Percentiles rank a stretch among this genome's conserved stretches.
These are phyloP conservation scores for Bergia sp. DNA, from an alignment of 92 coral and sea anemone species.

Conservation along the genomic window DNA sequence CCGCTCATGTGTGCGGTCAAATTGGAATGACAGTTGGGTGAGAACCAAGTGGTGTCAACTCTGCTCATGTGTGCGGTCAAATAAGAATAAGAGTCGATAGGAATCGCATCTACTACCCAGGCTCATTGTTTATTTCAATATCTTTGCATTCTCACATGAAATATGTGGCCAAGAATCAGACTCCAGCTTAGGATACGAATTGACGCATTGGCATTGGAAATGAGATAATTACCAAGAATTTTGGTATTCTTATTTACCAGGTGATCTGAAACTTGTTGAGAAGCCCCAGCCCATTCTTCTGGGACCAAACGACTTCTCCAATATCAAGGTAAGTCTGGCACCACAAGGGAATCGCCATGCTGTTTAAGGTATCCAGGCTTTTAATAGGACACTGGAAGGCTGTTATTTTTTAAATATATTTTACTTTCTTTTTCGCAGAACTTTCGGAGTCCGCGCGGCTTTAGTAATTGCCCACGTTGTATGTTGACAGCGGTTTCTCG, in stretches of 20 bases:
- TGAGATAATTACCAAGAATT: no score
- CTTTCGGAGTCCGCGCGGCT: no score
- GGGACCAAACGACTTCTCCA: conserved; percentile 98
- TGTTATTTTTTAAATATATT: no score
- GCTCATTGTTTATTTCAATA: no score
- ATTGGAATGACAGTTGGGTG: background rate
- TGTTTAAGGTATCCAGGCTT: background rate
- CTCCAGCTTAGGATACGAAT: background rate
- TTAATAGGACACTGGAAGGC: background rate
- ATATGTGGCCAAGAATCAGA: background rate
- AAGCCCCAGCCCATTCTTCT: conserved; percentile 95
- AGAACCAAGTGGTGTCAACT: background rate
- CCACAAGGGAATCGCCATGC: background rate
- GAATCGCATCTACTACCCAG: no score
- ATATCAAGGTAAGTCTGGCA: conserved; percentile 76
- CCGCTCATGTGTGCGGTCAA: background rate
- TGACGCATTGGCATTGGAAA: no score
- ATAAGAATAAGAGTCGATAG: no score
- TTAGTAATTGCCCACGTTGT: no score
- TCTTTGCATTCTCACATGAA: no score
- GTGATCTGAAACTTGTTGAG: conserved; percentile 96
- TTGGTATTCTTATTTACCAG: conserved; percentile 41
- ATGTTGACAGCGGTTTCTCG: no score
- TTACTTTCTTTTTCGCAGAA: no score
- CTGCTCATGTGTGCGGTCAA: no score